Percentiles rank a stretch among this genome's conserved stretches.
These are phyloP conservation scores for Blastobasis adustella DNA, from an alignment of 2,888 invertebrate genomes.

Conservation along the genomic window DNA sequence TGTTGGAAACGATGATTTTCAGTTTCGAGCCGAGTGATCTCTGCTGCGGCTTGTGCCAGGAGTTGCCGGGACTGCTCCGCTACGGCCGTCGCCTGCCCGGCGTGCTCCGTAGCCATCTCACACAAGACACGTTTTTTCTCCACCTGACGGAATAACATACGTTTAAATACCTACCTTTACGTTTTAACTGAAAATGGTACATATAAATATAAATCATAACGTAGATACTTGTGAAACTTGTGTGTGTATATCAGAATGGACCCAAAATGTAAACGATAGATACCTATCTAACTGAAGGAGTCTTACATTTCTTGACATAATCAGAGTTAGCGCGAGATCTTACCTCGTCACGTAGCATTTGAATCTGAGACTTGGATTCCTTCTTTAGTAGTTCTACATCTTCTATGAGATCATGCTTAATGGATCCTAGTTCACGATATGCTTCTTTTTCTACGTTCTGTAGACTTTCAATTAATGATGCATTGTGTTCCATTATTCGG, in stretches of 20 bases:
- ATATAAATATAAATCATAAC: no score
- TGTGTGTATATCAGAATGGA: no score
- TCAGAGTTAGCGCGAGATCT: conserved; percentile 4
- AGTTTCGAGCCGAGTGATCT: conserved; percentile 48
- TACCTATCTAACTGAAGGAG: no score
- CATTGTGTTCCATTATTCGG: conserved; percentile 68
- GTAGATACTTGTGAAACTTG: no score
- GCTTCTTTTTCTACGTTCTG: conserved; percentile 66
- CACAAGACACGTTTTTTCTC: conserved; percentile 54
- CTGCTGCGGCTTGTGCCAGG: conserved; percentile 49
- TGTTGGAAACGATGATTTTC: conserved; percentile 50
- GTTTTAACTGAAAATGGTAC: no score
- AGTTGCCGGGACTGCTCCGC: conserved; percentile 56
- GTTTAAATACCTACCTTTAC: no score
- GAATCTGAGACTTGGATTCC: conserved; percentile 58
- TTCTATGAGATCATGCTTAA: conserved; percentile 62
- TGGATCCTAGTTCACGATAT: conserved; percentile 60
- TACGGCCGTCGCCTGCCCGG: conserved; percentile 51
- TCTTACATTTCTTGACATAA: no score
- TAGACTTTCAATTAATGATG: conserved; percentile 59
- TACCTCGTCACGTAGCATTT: conserved; percentile 58
- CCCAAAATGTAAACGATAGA: no score
- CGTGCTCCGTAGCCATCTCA: conserved; percentile 53
- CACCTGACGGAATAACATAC: conserved; percentile 29
- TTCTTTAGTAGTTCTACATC: conserved; percentile 62